Base-by-base conservation (phyloP, 2,113 vertebrate species). In the Pogonocichla stellata region DNA sequence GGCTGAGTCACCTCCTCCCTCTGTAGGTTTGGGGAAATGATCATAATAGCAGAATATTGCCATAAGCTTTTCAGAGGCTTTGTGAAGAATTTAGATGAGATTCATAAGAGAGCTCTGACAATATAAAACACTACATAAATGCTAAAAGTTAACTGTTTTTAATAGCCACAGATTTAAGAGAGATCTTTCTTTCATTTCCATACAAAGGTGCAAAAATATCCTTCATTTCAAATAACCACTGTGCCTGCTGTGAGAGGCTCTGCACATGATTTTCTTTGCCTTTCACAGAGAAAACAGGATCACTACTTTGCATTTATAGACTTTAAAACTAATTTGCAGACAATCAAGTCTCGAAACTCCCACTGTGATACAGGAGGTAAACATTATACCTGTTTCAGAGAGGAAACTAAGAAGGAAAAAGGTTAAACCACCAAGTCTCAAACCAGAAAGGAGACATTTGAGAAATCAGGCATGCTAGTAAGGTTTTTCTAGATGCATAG, bases 251-350 rank as follows among this genome's bases (percentile, higher is more conserved):
- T 43, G 94, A 95, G 51, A 85, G 51, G 43, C 79, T 94, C 53
- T 67, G 92, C 74, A 88, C 72, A 67, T 86, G 82, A 95, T 90
- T 96, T 86, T 81, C 92, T 67, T 67, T 90, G 88, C 86, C 65
- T 84, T 93, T 94, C 72, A 64, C 57, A 83, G 1, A 88, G 82
- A 93, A 97, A 96, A 96, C 36, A 86, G 40, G 72, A 94, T 72
- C 80, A 74, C 74, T 92, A 67, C 72, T 96, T 94, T 69, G 88
- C 72, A 88, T 95, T 96, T 96, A 88, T 67, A 96, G 88, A 91
- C 75, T 91, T 93, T 96, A 92, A 92, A 97, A 95, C 75, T 90
- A 90, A 90, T 96, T 93, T 90, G 80, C 90, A 95, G 93, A 94
- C 92, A 96, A 94, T 93, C 75, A 86, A 96, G 75, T 65, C 86